Percentiles rank a stretch among this genome's conserved stretches.
phyloP scores from a whole-genome alignment of 2,113 vertebrate species.

The Lagenorhynchus albirostris region DNA sequence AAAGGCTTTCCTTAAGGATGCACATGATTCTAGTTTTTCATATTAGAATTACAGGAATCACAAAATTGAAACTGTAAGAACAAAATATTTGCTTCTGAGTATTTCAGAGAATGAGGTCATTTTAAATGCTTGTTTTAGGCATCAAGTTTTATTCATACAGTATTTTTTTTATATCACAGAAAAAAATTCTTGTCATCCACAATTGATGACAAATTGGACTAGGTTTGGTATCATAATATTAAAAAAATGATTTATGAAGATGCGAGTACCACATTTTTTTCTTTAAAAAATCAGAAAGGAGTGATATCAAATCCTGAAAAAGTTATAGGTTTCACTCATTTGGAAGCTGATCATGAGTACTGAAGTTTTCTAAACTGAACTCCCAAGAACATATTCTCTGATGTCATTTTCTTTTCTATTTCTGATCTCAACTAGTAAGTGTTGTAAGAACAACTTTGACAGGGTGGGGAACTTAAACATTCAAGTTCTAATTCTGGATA shows the following conservation, averaged over 20 bases:
- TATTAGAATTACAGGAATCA: neutral
- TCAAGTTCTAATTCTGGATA: constrained; percentile 68
- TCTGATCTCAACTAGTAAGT: constrained; percentile 41
- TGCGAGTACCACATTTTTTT: neutral
- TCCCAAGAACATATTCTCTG: constrained; percentile 28
- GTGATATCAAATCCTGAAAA: neutral
- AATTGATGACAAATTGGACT: neutral
- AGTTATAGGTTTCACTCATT: neutral
- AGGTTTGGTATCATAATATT: neutral
- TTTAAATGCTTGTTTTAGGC: neutral
- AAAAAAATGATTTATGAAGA: neutral
- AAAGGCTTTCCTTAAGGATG: neutral
- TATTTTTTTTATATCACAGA: neutral
- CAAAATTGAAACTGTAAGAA: neutral
- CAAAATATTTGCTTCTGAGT: neutral
- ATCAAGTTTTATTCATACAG: neutral
- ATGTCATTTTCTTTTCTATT: constrained; percentile 51
- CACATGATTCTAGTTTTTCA: neutral
- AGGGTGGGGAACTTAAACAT: constrained; percentile 43
- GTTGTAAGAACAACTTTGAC: constrained; percentile 30
- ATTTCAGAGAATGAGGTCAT: neutral
- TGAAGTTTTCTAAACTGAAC: neutral
- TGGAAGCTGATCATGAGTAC: neutral
- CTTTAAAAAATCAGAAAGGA: neutral
- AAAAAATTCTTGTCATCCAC: neutral